Base-by-base conservation (phyloP, 2,888 invertebrate species). In the Lepidocyrtinus sp. region DNA sequence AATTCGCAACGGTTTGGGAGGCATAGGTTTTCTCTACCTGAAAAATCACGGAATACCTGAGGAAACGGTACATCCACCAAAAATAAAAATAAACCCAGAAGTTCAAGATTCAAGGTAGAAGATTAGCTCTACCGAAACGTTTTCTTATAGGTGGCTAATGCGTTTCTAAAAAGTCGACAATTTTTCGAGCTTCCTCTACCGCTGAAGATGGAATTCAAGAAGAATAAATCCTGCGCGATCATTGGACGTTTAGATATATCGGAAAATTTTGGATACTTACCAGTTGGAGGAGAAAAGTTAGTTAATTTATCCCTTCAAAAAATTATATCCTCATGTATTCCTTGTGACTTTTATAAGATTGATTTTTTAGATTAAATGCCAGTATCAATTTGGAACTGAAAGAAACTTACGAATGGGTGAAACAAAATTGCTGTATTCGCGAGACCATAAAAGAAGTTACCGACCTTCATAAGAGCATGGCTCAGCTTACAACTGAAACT, bases 31-130 rank as follows among this genome's bases (percentile, higher is more conserved):
- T 22, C 26, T 83, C 0, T 79, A 83, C 21, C 61, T 83, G 36
- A 46, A 17, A 0, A 83, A 83, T 73, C 83, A 83, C 70, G 83
- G 83, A 26, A 73, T 83, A 45, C 68, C 78, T 0, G 26, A 71
- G 17, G 50, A 67, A 17, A 12, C 27, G 45, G 83, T 83, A 69
- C 36, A 36, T 36, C 36, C n/a, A n/a, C n/a, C 36, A 36, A 36
- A 36, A 36, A 36, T 36, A 12, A 36, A 36, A 36, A 36, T 12
- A 5, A 36, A 7, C 12, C 36, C 36, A 36, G 36, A 7, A 36
- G 36, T 36, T n/a, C n/a, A n/a, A 36, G 36, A 36, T 36, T 36
- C 12, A 36, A n/a, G n/a, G 36, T 12, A 36, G 12, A n/a, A 36
- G 12, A 36, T 36, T 36, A 36, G 12, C 5, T n/a, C n/a, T n/a